Base-by-base conservation (phyloP, 35 echinoderm and acorn worm species). In the Strongylocentrotus purpuratus region DNA sequence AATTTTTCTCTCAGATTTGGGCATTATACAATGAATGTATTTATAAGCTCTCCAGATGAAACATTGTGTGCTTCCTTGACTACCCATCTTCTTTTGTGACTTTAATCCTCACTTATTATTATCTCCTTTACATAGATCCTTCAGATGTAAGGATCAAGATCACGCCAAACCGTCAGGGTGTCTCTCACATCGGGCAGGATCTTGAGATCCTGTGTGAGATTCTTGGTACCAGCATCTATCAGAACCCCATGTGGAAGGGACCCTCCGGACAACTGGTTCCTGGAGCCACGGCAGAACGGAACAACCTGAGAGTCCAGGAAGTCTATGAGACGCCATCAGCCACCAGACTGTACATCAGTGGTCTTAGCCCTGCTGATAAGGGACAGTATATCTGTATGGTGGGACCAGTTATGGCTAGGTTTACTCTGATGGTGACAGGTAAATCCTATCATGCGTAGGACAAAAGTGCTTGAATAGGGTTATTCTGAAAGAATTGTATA, bases 321-420 rank as follows among this genome's bases (percentile, higher is more conserved):
- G 94, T 89, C 18, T 90, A 95, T 46, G 46, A 87, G 31, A 94
- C 90, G 1, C 70, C 88, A 0, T 94, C 90, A 28, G 59, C 96
- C 31, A 97, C 96, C 5, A 94, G 94, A 13, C 90, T 98, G 18
- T 95, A 94, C 31, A 98, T 98, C 89, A 96, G 95, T 28, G 46
- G 70, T 9, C 86, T 98, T 7, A 90, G 48, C 12, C 85, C 90
- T 28, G 60, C 88, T 11, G 97, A 98, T 65, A 52, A 46, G 33
- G 97, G 97, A 31, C 90, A 96, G 33, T 98, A 98, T 65, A 94
- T 95, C 35, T 98, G 97, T 94, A 94, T 96, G 95, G 96, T 98
- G 33, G 97, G 97, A 85, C 96, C 96, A 12, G 91, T 98, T 20
- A 96, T 96, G 71, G 97, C 97, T 25, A 95, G 94, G 46, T 94